Evolutionary conservation across 2,888 invertebrate species (phyloP).

Genomic region (Diplolepis rosae): DNA sequence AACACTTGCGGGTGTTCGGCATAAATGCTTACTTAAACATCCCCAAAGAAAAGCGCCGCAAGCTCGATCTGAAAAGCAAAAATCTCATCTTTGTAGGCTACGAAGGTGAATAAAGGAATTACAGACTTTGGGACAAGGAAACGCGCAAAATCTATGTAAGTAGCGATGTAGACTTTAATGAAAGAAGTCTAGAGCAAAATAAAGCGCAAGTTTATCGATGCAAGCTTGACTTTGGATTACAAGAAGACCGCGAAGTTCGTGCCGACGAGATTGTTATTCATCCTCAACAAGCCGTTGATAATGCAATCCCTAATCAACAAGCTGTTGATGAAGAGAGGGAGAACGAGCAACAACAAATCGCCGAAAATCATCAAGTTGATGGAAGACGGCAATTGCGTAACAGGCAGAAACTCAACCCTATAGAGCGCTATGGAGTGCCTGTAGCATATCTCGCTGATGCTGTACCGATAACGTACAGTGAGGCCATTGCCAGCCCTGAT

Average conservation of each 20-base stretch:
- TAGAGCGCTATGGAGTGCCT: slow-evolving; percentile 18
- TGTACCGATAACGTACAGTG: background rate
- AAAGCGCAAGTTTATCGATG: too few species aligned
- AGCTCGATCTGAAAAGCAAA: slow-evolving; percentile 29
- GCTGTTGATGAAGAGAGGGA: too few species aligned
- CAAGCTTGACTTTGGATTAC: too few species aligned
- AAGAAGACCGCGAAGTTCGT: background rate
- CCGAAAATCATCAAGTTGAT: too few species aligned
- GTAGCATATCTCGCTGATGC: slow-evolving; percentile 1
- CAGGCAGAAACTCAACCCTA: background rate
- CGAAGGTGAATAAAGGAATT: slow-evolving; percentile 37
- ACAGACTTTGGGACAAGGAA: slow-evolving; percentile 28
- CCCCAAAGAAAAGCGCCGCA: slow-evolving; percentile 34
- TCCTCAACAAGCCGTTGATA: too few species aligned
- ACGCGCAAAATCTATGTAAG: background rate
- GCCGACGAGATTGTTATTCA: too few species aligned
- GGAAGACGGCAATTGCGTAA: background rate
- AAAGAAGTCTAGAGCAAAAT: too few species aligned
- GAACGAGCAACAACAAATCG: background rate
- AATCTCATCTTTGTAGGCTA: slow-evolving; percentile 35
- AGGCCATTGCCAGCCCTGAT: background rate
- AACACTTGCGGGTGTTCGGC: slow-evolving; percentile 54
- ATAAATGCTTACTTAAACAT: slow-evolving; percentile 36
- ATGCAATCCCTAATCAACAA: too few species aligned
- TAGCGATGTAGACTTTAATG: too few species aligned